Base-by-base conservation (phyloP, 2,888 invertebrate species). In the Polydrusus cervinus region DNA sequence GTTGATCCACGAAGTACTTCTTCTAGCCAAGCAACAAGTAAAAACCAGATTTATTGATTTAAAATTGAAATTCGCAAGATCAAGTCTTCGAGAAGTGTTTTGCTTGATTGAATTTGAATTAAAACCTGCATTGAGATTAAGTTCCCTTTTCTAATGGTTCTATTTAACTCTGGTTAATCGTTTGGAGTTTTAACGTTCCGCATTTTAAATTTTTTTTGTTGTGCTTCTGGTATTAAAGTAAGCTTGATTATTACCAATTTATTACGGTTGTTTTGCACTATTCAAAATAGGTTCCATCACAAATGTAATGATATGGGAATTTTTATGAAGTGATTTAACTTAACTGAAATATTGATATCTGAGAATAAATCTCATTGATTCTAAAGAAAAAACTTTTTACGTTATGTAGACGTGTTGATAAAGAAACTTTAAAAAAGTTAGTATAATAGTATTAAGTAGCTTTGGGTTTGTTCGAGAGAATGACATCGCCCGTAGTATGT, bases 41-140 rank as follows among this genome's bases (percentile, higher is more conserved):
- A 73, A 68, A 73, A 69, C 74, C 69, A 62, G 74, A 74, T 74
- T 74, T 69, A 74, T 74, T 55, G 69, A 74, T 74, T 74, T 74
- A 55, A 74, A 74, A 74, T 74, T 69, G 69, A 69, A 74, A 74
- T 74, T 74, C 64, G 34, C 73, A 20, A 62, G 61, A 66, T 62
- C 55, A 16, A 40, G 71, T 18, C 55, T 34, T 14, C 65, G n/a
- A 55, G 55, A 55, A 66, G 55, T 64, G 62, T 64, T 51, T 69
- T 69, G 62, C 68, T 61, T 64, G 43, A 64, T 43, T 66, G 40
- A 38, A 66, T 66, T 74, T 60, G 64, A 69, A 74, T 69, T 74
- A 68, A 62, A 68, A 57, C 64, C 64, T 16, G 47, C 25, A 49
- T n/a, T 43, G 11, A 25, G 30, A 73, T 73, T 68, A 68, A 73